Conservation (phyloP, 2,797 vertebrate genomes). For the Xenopus petersii region DNA sequence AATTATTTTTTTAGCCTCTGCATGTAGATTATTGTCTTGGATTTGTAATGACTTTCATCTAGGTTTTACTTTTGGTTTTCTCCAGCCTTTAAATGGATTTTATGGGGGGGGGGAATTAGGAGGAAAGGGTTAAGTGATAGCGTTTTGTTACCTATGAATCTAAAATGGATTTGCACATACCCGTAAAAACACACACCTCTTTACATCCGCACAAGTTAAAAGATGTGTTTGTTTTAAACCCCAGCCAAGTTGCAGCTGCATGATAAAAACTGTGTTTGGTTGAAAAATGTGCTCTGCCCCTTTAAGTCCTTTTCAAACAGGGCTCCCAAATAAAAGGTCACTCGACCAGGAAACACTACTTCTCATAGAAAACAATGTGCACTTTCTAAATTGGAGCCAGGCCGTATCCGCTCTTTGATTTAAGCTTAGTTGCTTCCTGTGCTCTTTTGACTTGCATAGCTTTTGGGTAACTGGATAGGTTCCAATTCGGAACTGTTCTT, state of each 20-base stretch:
- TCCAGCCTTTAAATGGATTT: too few species aligned
- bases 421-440: slow-evolving; percentile 78
- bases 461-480: slow-evolving; percentile 66
- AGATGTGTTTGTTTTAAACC: neutral
- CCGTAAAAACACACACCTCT: too few species aligned
- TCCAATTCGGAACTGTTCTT: slow-evolving; percentile 72
- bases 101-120: too few species aligned
- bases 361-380: slow-evolving; percentile 77
- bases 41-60: too few species aligned
- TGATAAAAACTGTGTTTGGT: neutral
- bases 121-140: too few species aligned
- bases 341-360: slow-evolving; percentile 72
- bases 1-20: too few species aligned
- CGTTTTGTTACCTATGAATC: too few species aligned
- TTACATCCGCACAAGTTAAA: too few species aligned
- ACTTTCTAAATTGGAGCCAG: slow-evolving; percentile 80
- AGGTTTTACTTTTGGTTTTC: too few species aligned
- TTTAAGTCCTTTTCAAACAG: slow-evolving; percentile 64
- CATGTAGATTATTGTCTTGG: too few species aligned
- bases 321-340: slow-evolving; percentile 72
- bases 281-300: slow-evolving; percentile 44
- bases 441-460: slow-evolving; percentile 69
- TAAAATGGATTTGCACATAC: too few species aligned
- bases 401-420: slow-evolving; percentile 78
- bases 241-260: neutral